A percentile compares a stretch with the other conserved stretches of the same genome.
phyloP scores from a whole-genome alignment of 2,113 vertebrate species.

The Paradoxurus hermaphroditus region DNA sequence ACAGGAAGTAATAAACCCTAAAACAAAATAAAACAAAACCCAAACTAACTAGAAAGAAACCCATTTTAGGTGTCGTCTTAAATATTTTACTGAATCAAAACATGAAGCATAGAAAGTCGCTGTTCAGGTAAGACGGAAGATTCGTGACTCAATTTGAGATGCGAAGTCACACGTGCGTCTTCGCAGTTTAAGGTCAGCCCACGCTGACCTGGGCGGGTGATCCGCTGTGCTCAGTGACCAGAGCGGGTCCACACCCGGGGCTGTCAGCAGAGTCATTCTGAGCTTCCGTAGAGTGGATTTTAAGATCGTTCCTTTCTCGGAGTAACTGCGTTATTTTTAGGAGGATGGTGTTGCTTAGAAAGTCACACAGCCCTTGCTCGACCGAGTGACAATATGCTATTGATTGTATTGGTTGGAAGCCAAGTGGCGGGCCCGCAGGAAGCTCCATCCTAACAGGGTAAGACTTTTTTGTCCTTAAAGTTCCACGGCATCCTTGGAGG shows the following conservation, averaged over 20 bases:
- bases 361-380: not conserved
- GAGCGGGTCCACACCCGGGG: accelerated
- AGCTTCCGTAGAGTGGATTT: not conserved
- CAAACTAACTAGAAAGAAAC: not conserved
- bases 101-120: not conserved
- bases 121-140: not conserved
- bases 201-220: accelerated
- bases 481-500: too few species aligned
- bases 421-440: accelerated
- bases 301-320: not conserved
- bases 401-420: accelerated
- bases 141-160: accelerated
- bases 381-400: not conserved
- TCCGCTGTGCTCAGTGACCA: not conserved
- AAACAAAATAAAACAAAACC: not conserved
- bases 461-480: not conserved
- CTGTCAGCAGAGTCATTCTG: not conserved
- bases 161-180: not conserved
- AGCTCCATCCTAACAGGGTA: accelerated
- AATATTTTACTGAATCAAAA: not conserved
- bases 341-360: not conserved
- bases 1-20: not conserved
- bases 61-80: not conserved
- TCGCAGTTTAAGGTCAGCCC: too few species aligned
- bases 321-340: not conserved